A percentile compares a stretch with the other conserved stretches of the same genome.
phyloP scores from a whole-genome alignment of 2,888 invertebrate species.

The Tenthredo scrophulariae region DNA sequence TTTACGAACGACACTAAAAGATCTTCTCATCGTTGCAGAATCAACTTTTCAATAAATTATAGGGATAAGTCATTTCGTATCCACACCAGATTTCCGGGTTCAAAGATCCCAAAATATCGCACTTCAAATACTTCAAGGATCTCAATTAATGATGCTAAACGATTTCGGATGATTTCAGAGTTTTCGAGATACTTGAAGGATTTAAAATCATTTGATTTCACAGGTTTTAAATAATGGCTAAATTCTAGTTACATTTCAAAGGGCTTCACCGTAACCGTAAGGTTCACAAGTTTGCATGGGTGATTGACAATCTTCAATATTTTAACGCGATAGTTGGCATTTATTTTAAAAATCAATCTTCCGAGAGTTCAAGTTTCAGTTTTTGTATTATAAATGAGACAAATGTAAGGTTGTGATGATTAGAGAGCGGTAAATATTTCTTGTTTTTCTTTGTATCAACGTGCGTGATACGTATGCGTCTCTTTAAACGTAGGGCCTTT shows the following conservation, averaged over 20 bases:
- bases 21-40: neutral
- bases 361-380: neutral
- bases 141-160: neutral
- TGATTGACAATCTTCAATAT: neutral
- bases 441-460: neutral
- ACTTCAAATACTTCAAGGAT: neutral
- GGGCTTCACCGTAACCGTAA: neutral
- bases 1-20: neutral
- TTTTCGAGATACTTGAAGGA: neutral
- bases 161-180: neutral
- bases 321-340: neutral
- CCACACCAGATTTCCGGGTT: neutral
- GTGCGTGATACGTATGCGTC: neutral
- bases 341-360: neutral
- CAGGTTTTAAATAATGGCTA: neutral
- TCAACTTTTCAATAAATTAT: neutral
- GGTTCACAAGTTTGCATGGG: neutral
- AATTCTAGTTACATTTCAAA: neutral
- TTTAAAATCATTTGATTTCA: neutral
- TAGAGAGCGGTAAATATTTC: slow-evolving; percentile 26
- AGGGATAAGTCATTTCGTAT: too few species aligned
- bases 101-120: neutral
- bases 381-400: neutral
- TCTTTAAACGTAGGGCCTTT: neutral
- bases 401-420: neutral